Evolutionary conservation across 2,113 vertebrate genomes (phyloP), one percentile per base, ranked within the genome.

Genomic region (Cottus gobio): DNA sequence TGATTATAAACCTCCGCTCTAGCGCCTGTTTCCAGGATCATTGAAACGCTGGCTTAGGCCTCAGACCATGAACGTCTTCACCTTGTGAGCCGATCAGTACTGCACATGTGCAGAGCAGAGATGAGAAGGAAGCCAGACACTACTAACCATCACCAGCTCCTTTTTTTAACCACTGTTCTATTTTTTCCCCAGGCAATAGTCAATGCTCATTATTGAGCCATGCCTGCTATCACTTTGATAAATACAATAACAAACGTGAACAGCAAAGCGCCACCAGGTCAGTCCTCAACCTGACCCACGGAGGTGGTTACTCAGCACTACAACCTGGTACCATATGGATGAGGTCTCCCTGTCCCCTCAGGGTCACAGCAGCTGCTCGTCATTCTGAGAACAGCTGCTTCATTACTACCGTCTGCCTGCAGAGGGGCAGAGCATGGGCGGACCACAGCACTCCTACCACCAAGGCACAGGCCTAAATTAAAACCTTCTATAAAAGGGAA

Each of bases 391-490:
- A 26, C 56, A 75, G 73, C 66, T 76, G 62, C 64, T 42, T 65
- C 61, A 71, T 52, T 77, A 30, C 70, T 42, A 46, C 54, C 30
- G 71, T 46, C 16, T 39, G 80, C 67, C 61, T 62, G 34, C 36
- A 9, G 24, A 77, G n/a, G 18, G 36, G 63, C 36, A 8, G 31
- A 60, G 12, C 61, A n/a, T 46, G 82, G 86, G 91, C 15, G 71
- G 86, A 70, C 80, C 86, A 69, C 26, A 15, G 31, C 76, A 67
- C 67, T 80, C 63, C 67, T n/a, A 74, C 87, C 87, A 91, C 81
- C 70, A 75, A 87, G 84, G 77, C 34, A 36, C 72, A 83, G 30
- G 76, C 52, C 81, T 82, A 89, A 89, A 90, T 88, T 83, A 82
- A 90, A 89, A 83, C 81, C 46, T 75, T 80, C 82, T 76, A 64